Percentiles rank a stretch among this genome's conserved stretches.
These are phyloP conservation scores for Porphyrio hochstetteri DNA, from an alignment of 2,113 vertebrate genomes.

Conservation along the genomic window DNA sequence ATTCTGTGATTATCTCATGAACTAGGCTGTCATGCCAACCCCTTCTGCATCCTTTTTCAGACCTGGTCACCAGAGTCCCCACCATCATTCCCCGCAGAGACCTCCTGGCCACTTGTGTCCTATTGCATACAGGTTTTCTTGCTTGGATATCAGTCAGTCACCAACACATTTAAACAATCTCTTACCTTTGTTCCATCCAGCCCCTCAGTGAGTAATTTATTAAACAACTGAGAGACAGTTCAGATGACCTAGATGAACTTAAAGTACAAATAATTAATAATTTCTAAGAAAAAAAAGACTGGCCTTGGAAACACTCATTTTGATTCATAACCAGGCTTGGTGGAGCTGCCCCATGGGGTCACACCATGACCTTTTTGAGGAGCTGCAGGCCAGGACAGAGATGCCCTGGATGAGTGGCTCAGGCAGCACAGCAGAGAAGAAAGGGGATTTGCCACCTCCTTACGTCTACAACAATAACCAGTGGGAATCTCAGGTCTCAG, in stretches of 20 bases:
- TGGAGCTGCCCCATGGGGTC: not conserved
- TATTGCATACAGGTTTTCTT: not conserved
- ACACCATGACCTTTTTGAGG: not conserved
- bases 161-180: not conserved
- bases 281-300: not conserved
- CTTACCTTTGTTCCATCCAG: not conserved
- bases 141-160: not conserved
- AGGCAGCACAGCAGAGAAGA: not conserved
- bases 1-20: not conserved
- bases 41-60: not conserved
- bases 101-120: not conserved
- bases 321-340: not conserved
- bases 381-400: not conserved
- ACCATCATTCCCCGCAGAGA: not conserved
- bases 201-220: not conserved
- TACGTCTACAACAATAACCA: not conserved
- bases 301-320: not conserved
- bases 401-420: not conserved
- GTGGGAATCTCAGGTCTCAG: not conserved
- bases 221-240: not conserved
- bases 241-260: not conserved
- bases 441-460: not conserved
- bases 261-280: not conserved
- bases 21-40: not conserved
- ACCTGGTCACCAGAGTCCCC: not conserved